These are phyloP conservation scores for Bombus affinis DNA, from an alignment of 1,140 invertebrate genomes.

Conservation along the genomic window DNA sequence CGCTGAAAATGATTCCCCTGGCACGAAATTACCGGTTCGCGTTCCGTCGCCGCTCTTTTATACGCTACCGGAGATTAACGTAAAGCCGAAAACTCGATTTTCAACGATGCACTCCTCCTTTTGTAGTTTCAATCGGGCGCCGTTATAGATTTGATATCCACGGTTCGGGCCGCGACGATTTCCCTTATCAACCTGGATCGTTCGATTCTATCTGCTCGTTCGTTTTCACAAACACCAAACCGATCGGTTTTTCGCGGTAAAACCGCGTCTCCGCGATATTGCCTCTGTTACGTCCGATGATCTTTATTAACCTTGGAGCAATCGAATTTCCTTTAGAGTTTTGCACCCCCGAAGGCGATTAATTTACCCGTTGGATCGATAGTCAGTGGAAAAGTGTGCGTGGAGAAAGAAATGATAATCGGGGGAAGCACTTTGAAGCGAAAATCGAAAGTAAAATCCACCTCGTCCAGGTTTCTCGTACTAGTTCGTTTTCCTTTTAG, in stretches of 20 bases:
- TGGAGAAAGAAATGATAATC: neutral
- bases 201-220: constrained; percentile 32
- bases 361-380: neutral
- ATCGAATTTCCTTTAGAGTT: neutral
- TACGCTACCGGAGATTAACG: constrained; percentile 20
- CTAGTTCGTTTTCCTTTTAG: neutral
- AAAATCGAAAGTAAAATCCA: neutral
- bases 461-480: neutral
- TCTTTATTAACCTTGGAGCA: neutral
- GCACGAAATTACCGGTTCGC: neutral
- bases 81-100: constrained; percentile 29
- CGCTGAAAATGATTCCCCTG: neutral
- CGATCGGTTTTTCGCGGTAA: neutral
- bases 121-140: constrained; percentile 17
- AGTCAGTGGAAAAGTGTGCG: neutral
- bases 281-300: neutral
- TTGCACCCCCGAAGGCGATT: neutral
- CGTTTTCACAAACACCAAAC: constrained; percentile 5
- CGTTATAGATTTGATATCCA: constrained; percentile 56
- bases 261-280: neutral
- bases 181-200: constrained; percentile 45
- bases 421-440: neutral
- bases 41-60: constrained; percentile 18
- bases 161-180: constrained; percentile 32
- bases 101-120: constrained; percentile 12